Evolutionary conservation across 2,888 invertebrate species (phyloP).

Genomic region (Cantharis rufa): DNA sequence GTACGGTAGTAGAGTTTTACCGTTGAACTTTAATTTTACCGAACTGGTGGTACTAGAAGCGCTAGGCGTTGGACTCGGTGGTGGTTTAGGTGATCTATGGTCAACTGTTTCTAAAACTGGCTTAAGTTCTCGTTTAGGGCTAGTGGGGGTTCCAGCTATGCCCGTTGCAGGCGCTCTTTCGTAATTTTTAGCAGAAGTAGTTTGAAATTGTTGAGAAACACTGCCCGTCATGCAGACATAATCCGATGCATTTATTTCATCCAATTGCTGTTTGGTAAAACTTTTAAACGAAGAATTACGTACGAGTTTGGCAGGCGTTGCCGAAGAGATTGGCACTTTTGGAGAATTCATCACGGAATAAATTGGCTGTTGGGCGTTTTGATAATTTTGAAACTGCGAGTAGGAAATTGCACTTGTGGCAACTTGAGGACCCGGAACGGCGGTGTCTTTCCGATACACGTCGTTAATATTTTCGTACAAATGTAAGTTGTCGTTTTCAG

Average conservation of each 20-base stretch:
- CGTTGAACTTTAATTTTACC: conserved; percentile 58
- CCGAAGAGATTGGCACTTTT: conserved; percentile 17
- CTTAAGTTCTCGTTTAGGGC: conserved; percentile 42
- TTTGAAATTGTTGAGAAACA: conserved; percentile 57
- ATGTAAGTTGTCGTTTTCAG: conserved; percentile 56
- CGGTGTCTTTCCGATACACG: conserved; percentile 45
- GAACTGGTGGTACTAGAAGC: conserved; percentile 58
- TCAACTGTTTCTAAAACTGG: conserved; percentile 32
- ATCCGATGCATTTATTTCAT: conserved; percentile 77
- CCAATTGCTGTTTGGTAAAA: conserved; percentile 57
- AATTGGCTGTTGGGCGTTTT: conserved; percentile 40
- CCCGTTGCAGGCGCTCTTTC: conserved; percentile 55
- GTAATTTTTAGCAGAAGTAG: conserved; percentile 52
- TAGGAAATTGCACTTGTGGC: conserved; percentile 40
- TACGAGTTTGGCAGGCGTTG: conserved; percentile 24
- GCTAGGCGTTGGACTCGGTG: conserved; percentile 69
- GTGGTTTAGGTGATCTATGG: conserved; percentile 50
- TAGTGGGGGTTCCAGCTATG: conserved; percentile 56
- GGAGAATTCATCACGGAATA: conserved; percentile 49
- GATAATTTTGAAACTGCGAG: conserved; percentile 22
- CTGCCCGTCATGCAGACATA: conserved; percentile 86
- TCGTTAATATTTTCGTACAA: conserved; percentile 58
- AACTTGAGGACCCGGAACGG: conserved; percentile 54
- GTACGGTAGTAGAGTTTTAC: conserved; percentile 79
- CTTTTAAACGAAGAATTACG: conserved; percentile 37